Conservation (phyloP, 23 tunicate genomes). For the Aplidium turbinatum region DNA sequence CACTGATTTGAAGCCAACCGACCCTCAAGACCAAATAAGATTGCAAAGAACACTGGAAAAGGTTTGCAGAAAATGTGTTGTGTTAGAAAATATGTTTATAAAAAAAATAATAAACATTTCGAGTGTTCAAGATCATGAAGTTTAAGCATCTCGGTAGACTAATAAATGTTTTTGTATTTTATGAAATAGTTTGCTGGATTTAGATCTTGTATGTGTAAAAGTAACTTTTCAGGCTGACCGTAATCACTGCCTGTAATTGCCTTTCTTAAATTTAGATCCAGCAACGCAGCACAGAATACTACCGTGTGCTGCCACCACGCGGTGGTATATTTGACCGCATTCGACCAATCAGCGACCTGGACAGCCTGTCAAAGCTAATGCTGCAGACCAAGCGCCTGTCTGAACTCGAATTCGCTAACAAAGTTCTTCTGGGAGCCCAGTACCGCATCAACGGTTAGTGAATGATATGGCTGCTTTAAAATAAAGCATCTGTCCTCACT, state of each 20-base stretch:
- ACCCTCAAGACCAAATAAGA: slow-evolving; percentile 88
- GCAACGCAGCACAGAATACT: slow-evolving; percentile 87
- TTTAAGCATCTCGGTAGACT: too few species aligned
- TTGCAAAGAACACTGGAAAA: slow-evolving; percentile 81
- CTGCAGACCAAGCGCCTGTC: slow-evolving; percentile 72
- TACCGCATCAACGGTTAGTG: slow-evolving; percentile 90
- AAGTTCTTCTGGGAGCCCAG: slow-evolving; percentile 94
- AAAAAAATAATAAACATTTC: too few species aligned
- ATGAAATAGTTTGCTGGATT: too few species aligned
- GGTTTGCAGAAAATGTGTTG: too few species aligned
- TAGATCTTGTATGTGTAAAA: too few species aligned
- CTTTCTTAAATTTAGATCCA: slow-evolving; percentile 84
- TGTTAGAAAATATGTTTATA: too few species aligned
- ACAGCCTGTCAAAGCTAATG: slow-evolving; percentile 51
- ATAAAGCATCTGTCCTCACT: too few species aligned
- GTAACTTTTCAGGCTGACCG: too few species aligned
- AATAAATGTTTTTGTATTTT: too few species aligned
- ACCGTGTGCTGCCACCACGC: slow-evolving; percentile 95
- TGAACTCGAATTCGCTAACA: slow-evolving; percentile 93
- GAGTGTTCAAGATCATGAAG: too few species aligned
- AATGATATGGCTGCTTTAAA: background rate
- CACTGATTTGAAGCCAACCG: slow-evolving; percentile 55
- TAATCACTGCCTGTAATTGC: too few species aligned
- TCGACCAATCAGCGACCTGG: slow-evolving; percentile 72
- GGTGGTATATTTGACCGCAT: slow-evolving; percentile 94